phyloP scores from a whole-genome alignment of 1,140 invertebrate genomes.

The Macrostomum lignano region DNA sequence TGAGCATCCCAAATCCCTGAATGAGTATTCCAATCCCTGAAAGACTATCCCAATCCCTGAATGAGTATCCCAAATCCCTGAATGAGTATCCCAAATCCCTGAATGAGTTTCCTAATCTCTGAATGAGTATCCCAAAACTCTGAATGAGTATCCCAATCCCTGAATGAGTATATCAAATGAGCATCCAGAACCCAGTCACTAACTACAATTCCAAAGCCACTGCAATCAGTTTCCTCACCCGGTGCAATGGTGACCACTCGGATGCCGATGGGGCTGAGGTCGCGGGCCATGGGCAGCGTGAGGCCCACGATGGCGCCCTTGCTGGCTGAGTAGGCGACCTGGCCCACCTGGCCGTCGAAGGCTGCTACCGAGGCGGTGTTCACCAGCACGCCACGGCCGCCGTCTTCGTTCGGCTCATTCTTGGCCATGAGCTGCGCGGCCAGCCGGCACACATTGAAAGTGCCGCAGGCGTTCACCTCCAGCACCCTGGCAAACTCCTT shows the following conservation, averaged over 20 bases:
- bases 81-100: too few species aligned
- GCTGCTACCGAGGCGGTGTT: constrained; percentile 85
- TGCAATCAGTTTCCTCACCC: constrained; percentile 29
- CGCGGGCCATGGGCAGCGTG: constrained; percentile 70
- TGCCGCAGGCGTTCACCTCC: constrained; percentile 49
- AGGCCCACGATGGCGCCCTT: constrained; percentile 63
- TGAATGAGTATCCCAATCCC: too few species aligned
- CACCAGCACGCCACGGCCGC: constrained; percentile 60
- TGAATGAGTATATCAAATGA: constrained; percentile 1
- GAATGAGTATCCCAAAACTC: too few species aligned
- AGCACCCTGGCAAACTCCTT: constrained; percentile 34
- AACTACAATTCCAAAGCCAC: too few species aligned
- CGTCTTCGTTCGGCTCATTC: constrained; percentile 39
- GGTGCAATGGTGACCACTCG: constrained; percentile 55
- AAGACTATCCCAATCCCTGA: too few species aligned
- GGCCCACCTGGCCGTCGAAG: constrained; percentile 78
- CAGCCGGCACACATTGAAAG: constrained; percentile 70
- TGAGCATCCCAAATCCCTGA: too few species aligned
- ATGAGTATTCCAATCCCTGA: too few species aligned
- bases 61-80: too few species aligned
- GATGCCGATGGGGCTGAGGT: constrained; percentile 47
- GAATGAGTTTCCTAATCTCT: too few species aligned
- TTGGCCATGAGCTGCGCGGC: constrained; percentile 46
- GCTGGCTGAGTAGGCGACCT: constrained; percentile 63
- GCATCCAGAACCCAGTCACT: too few species aligned